phyloP scores from a whole-genome alignment of 2,113 vertebrate species.

The Carassius carassius region DNA sequence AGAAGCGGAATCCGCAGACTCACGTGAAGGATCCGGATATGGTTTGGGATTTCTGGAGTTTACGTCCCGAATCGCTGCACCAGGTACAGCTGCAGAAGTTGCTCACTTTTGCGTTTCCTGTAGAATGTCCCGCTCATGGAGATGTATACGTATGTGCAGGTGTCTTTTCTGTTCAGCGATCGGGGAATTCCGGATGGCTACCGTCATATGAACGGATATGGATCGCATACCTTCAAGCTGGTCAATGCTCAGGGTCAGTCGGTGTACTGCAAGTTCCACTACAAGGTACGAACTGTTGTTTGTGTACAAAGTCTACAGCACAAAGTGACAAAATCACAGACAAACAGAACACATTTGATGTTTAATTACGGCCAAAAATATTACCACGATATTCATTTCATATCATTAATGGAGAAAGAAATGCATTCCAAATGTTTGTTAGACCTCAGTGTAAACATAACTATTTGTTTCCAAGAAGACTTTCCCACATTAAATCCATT shows the following conservation, averaged over 20 bases:
- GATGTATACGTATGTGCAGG: constrained; percentile 68
- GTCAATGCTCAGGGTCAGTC: constrained; percentile 77
- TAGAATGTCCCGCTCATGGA: background rate
- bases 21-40: constrained; percentile 95
- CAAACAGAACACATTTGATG: background rate
- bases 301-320: background rate
- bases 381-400: too few relatives aligned
- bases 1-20: constrained; percentile 97
- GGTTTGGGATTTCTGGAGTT: constrained; percentile 96
- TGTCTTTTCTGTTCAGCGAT: constrained; percentile 93
- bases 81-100: constrained; percentile 74
- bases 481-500: too few relatives aligned
- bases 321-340: background rate
- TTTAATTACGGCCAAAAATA: background rate
- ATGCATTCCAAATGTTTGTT: too few relatives aligned
- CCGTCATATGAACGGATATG: constrained; percentile 96
- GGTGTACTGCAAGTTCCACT: constrained; percentile 97
- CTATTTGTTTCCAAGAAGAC: too few relatives aligned
- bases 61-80: constrained; percentile 91
- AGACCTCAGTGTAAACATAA: too few relatives aligned
- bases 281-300: constrained; percentile 77
- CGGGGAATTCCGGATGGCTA: constrained; percentile 90
- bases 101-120: background rate
- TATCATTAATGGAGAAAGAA: too few relatives aligned
- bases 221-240: constrained; percentile 94